Conservation (phyloP, 2,797 vertebrate genomes). For the Leptatherina wallacei region DNA sequence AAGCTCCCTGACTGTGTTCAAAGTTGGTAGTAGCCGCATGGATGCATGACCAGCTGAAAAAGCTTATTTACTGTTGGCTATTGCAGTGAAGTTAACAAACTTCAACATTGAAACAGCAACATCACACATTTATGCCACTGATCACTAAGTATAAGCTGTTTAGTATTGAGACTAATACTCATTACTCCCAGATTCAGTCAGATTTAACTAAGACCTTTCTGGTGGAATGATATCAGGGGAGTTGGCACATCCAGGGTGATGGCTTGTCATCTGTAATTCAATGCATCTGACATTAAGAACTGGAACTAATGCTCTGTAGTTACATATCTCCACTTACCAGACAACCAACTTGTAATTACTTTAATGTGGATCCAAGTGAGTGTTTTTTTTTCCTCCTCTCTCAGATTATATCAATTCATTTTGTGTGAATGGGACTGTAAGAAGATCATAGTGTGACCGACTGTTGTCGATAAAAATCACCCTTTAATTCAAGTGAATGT, state of each 20-base stretch:
- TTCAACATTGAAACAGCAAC: not conserved
- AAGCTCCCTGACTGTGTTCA: conserved; percentile 39
- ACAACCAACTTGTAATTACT: not conserved
- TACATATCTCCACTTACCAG: not conserved
- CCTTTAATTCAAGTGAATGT: not conserved
- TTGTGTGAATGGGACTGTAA: not conserved
- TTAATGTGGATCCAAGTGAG: not conserved
- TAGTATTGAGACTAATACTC: not conserved
- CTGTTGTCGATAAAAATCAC: not conserved
- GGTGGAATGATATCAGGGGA: conserved; percentile 45
- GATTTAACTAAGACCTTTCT: conserved; percentile 47
- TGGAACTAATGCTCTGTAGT: not conserved
- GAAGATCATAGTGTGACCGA: not conserved
- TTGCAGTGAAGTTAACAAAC: conserved; percentile 5
- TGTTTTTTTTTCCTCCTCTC: not conserved
- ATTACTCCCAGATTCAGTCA: not conserved
- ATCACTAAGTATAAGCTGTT: not conserved
- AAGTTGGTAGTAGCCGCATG: conserved; percentile 35
- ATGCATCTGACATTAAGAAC: conserved; percentile 59
- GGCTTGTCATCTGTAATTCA: conserved; percentile 39
- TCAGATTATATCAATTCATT: not conserved
- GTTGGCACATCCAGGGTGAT: conserved; percentile 21
- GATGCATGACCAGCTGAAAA: conserved; percentile 30
- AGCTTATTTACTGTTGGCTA: conserved; percentile 13
- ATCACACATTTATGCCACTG: not conserved